Evolutionary conservation across 2,113 vertebrate genomes (phyloP).

Genomic region (Tapirus terrestris): DNA sequence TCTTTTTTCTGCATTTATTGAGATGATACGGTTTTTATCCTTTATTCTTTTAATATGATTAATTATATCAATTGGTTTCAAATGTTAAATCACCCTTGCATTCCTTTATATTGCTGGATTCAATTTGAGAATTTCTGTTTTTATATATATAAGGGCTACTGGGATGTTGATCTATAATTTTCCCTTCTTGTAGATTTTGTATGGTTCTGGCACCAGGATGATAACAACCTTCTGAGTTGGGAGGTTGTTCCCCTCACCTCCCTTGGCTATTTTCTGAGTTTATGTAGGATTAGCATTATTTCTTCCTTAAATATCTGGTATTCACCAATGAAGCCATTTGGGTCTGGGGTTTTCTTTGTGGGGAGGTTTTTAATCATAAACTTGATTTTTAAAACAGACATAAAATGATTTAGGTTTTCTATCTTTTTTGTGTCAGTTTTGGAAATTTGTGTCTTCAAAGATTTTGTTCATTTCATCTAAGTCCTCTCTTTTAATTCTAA

Average conservation of each 20-base stretch:
- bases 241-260: neutral
- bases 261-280: neutral
- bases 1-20: neutral
- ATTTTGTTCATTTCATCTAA: slow-evolving; percentile 5
- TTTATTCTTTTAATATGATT: neutral
- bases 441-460: neutral
- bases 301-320: neutral
- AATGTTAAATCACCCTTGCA: neutral
- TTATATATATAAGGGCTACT: neutral
- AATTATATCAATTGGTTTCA: neutral
- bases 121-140: neutral
- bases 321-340: neutral
- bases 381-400: neutral
- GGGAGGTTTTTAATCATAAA: neutral
- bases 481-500: slow-evolving; percentile 12
- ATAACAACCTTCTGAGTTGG: neutral
- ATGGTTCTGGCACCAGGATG: neutral
- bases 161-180: neutral
- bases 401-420: neutral
- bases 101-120: neutral
- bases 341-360: neutral
- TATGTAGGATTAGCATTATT: neutral
- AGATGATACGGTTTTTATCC: neutral
- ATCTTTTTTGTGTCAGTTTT: neutral
- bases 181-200: neutral